Base-by-base conservation (phyloP, 2,113 vertebrate genomes). In the Excalfactoria chinensis region DNA sequence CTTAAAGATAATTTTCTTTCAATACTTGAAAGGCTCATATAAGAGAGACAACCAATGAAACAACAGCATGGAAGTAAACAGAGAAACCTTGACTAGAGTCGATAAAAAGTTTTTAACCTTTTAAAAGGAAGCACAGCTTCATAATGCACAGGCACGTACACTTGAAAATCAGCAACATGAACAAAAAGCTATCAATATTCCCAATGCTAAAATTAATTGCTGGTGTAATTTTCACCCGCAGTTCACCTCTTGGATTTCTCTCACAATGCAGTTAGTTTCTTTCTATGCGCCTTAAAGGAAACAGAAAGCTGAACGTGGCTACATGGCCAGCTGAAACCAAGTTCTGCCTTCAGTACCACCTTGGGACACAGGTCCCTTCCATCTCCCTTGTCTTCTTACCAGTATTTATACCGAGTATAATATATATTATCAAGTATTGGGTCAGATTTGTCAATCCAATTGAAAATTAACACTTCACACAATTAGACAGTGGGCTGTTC, bases 331-430 rank as follows among this genome's bases (percentile, higher is more conserved):
- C 20, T 20, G 10, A 67, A 86, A 53, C 25, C 7, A 51, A 55
- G 41, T 26, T 13, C n/a, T 81, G 72, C 34, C 60, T 72, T 8
- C 34, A 0, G 0, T 21, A 25, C 4, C 25, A 44, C 41, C 46
- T 6, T 1, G 0, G 20, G 53, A 40, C 48, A 60, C 10, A 3
- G 22, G 8, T 28, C 69, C 6, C 37, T 66, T 26, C 73, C 44
- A 30, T 6, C 12, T 18, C 2, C 16, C 46, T 41, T 18, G 11
- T 41, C 26, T 32, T 21, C 21, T 7, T n/a, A 41, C 22, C 60
- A 66, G 13, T 1, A 0, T 12, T 63, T 32, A 5, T 8, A 16
- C 0, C 66, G 34, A n/a, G n/a, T n/a, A n/a, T n/a, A n/a, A n/a
- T n/a, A n/a, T n/a, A n/a, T n/a, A n/a, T n/a, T n/a, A n/a, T n/a